phyloP scores from a whole-genome alignment of 1,140 invertebrate species.

The Asbolus verrucosus region DNA sequence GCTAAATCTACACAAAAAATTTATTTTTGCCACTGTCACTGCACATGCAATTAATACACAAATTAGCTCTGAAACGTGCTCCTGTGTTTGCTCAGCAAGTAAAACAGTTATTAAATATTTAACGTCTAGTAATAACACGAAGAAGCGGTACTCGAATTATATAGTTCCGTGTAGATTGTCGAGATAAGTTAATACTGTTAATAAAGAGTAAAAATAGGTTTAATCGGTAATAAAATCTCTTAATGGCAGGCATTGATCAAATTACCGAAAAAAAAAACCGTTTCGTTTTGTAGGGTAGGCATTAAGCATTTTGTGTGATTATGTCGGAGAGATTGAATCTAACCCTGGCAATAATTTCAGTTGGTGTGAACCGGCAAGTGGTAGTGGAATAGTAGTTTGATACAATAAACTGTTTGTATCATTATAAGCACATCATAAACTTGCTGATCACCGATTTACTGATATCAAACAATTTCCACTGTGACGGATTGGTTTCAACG shows the following conservation, averaged over 20 bases:
- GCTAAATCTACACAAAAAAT: no score
- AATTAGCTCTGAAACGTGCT: no score
- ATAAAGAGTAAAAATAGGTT: conserved; percentile 20
- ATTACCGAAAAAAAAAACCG: conserved; percentile 39
- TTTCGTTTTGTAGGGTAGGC: conserved; percentile 23
- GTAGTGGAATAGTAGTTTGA: conserved; percentile 31
- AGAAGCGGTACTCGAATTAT: conserved; percentile 31
- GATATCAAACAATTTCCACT: conserved; percentile 58
- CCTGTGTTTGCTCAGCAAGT: conserved; percentile 8
- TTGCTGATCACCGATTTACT: conserved; percentile 54
- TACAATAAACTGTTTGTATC: conserved; percentile 50
- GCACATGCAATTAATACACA: no score
- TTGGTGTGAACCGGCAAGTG: conserved; percentile 48
- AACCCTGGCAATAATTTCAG: conserved; percentile 15
- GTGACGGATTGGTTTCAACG: conserved; percentile 56
- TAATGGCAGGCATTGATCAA: conserved; percentile 42
- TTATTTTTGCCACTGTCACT: no score
- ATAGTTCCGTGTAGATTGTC: conserved; percentile 40
- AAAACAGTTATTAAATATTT: conserved; percentile 19
- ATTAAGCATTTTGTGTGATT: conserved; percentile 35
- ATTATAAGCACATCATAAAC: conserved; percentile 56
- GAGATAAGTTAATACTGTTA: conserved; percentile 40
- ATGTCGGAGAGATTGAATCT: conserved; percentile 32
- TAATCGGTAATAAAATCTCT: conserved; percentile 41
- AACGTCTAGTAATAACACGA: conserved; percentile 1